A percentile compares a stretch with the other conserved stretches of the same genome.
These are phyloP conservation scores for Protaetia brevitarsis DNA, from an alignment of 1,140 invertebrate species.

Conservation along the genomic window DNA sequence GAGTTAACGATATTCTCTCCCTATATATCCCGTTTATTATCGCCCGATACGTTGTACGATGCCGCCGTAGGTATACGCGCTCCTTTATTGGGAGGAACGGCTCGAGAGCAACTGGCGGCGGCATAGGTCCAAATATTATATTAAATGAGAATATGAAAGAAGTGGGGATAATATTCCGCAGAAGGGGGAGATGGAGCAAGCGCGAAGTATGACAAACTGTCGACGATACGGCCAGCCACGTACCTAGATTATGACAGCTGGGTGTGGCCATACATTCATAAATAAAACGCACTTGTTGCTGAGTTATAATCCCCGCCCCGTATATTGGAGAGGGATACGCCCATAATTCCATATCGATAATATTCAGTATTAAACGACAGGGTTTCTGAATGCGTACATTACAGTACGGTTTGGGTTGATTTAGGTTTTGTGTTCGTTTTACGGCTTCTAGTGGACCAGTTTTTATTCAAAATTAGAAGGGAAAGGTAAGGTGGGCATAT, in stretches of 20 bases:
- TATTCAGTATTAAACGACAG: no score
- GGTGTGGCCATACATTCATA: slow-evolving; percentile 46
- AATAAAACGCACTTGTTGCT: slow-evolving; percentile 50
- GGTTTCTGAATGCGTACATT: no score
- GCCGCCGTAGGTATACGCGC: neutral
- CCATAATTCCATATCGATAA: slow-evolving; percentile 47
- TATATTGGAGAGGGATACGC: slow-evolving; percentile 30
- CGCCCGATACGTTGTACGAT: no score
- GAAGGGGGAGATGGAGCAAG: slow-evolving; percentile 38
- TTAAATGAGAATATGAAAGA: slow-evolving; percentile 49
- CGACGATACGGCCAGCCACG: slow-evolving; percentile 41
- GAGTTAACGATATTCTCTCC: no score
- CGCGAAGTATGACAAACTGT: slow-evolving; percentile 45
- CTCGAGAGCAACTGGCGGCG: neutral
- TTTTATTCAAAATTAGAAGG: no score
- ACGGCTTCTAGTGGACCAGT: no score
- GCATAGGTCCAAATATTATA: slow-evolving; percentile 44
- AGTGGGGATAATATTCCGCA: slow-evolving; percentile 43
- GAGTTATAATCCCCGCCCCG: slow-evolving; percentile 46
- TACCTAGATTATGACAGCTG: slow-evolving; percentile 47
- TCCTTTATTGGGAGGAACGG: neutral
- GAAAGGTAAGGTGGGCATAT: no score
- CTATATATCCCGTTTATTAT: no score
- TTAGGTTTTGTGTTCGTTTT: no score
- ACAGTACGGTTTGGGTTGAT: no score